Evolutionary conservation across 1,140 invertebrate genomes (phyloP).

Genomic region (Drosophila ironensis): DNA sequence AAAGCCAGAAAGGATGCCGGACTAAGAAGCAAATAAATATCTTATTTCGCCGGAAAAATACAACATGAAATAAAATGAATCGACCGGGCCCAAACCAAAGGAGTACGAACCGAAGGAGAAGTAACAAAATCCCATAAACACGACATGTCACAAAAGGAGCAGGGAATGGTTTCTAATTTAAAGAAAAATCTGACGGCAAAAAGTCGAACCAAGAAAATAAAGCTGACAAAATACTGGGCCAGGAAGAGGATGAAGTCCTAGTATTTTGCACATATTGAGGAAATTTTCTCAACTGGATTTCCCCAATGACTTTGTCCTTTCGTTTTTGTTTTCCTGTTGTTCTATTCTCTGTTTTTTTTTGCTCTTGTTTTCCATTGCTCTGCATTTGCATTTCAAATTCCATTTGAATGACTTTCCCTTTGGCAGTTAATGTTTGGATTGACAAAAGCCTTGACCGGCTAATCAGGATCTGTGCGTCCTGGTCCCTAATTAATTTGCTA

Average conservation of each 20-base stretch:
- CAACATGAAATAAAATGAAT: slow-evolving; percentile 56
- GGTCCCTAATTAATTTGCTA: slow-evolving; percentile 62
- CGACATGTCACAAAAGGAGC: slow-evolving; percentile 60
- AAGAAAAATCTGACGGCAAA: slow-evolving; percentile 24
- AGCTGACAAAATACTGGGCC: slow-evolving; percentile 24
- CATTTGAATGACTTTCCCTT: slow-evolving; percentile 39
- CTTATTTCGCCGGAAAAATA: slow-evolving; percentile 63
- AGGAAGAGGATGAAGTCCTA: slow-evolving; percentile 1
- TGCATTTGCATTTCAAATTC: slow-evolving; percentile 75
- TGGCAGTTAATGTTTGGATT: slow-evolving; percentile 52
- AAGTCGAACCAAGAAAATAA: slow-evolving; percentile 5
- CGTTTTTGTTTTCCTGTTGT: neutral
- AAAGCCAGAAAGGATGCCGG: slow-evolving; percentile 27
- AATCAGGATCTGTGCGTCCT: slow-evolving; percentile 41
- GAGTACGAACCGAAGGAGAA: slow-evolving; percentile 13
- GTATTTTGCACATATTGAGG: slow-evolving; percentile 46
- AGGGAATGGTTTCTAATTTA: slow-evolving; percentile 42
- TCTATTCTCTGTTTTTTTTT: neutral
- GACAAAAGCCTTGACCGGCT: slow-evolving; percentile 43
- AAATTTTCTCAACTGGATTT: slow-evolving; percentile 54
- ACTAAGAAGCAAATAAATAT: slow-evolving; percentile 75
- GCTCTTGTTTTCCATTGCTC: neutral
- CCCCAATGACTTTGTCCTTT: slow-evolving; percentile 61
- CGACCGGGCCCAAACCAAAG: slow-evolving; percentile 43
- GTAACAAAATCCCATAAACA: slow-evolving; percentile 75